Conservation (phyloP, 2,797 vertebrate genomes). For the Acanthurus lineatus region DNA sequence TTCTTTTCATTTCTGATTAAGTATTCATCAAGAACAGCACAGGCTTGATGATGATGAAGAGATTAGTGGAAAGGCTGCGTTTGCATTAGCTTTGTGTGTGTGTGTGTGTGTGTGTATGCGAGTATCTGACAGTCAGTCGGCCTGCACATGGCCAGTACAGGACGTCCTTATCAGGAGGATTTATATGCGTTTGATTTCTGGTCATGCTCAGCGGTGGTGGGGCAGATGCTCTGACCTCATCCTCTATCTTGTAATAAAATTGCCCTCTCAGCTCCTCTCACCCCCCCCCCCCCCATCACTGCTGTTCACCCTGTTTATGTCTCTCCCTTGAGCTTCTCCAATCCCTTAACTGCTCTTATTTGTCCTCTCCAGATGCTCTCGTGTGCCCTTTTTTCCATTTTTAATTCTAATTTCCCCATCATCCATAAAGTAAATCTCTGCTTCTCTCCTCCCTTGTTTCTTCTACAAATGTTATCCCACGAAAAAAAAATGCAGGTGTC, state of each 20-base stretch:
- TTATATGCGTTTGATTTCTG: slow-evolving; percentile 76
- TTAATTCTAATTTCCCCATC: slow-evolving; percentile 16
- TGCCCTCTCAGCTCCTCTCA: slow-evolving; percentile 59
- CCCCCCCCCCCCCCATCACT: slow-evolving; percentile 20
- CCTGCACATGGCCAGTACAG: slow-evolving; percentile 53
- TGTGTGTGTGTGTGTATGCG: slow-evolving; percentile 23
- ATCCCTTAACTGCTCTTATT: slow-evolving; percentile 1
- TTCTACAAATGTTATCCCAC: not conserved
- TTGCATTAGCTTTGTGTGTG: slow-evolving; percentile 38
- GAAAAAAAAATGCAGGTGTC: slow-evolving; percentile 17
- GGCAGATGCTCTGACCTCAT: slow-evolving; percentile 68
- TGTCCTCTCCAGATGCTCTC: slow-evolving; percentile 5
- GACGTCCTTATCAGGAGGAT: slow-evolving; percentile 70
- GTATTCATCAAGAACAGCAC: slow-evolving; percentile 46
- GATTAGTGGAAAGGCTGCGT: slow-evolving; percentile 60
- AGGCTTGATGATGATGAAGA: slow-evolving; percentile 34
- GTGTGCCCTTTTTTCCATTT: slow-evolving; percentile 22
- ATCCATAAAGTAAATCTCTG: slow-evolving; percentile 15
- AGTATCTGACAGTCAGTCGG: slow-evolving; percentile 11
- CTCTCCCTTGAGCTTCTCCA: not conserved
- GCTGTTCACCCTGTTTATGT: slow-evolving; percentile 24
- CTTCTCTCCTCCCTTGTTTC: not conserved
- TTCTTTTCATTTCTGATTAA: slow-evolving; percentile 54
- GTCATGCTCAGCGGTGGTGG: slow-evolving; percentile 50
- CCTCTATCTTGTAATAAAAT: slow-evolving; percentile 68